These are phyloP conservation scores for Metellina segmentata DNA, from an alignment of 2,888 invertebrate genomes.

Conservation along the genomic window DNA sequence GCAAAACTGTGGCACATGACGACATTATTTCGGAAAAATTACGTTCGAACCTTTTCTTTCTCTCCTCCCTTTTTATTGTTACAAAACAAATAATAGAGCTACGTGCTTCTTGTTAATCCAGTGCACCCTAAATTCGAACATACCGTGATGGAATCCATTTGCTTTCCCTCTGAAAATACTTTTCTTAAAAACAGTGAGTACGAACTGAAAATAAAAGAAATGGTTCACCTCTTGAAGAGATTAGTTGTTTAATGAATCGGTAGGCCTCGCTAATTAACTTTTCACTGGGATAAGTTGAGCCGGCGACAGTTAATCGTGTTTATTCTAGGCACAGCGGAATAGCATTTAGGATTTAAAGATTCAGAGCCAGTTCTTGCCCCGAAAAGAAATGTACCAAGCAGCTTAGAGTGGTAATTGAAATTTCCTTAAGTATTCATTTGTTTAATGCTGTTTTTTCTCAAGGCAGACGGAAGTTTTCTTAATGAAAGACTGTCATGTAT, in stretches of 20 bases:
- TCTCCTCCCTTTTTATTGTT: not conserved
- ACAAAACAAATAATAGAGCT: not conserved
- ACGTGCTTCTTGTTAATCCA: not conserved
- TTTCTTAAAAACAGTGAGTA: not conserved
- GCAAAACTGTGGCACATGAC: not conserved
- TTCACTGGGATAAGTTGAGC: slow-evolving; percentile 30
- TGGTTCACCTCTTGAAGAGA: slow-evolving; percentile 13
- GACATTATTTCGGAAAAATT: not conserved
- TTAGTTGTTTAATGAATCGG: slow-evolving; percentile 61
- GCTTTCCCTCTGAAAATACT: not conserved
- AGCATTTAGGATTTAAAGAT: slow-evolving; percentile 15
- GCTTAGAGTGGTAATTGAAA: slow-evolving; percentile 38
- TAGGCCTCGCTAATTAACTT: slow-evolving; percentile 53
- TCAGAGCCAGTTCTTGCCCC: not conserved
- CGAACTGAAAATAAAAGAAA: not conserved
- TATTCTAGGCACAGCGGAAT: slow-evolving; percentile 28
- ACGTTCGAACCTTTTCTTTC: not conserved
- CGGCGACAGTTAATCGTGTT: slow-evolving; percentile 26
- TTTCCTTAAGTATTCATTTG: slow-evolving; percentile 41
- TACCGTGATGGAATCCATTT: not conserved
- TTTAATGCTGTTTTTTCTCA: not conserved
- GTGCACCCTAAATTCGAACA: not conserved
- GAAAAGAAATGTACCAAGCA: slow-evolving; percentile 1
- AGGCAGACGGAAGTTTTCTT: not conserved
- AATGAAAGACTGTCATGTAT: not conserved